Conservation (phyloP, 1,140 invertebrate genomes). For the Dinothrombium tinctorium region DNA sequence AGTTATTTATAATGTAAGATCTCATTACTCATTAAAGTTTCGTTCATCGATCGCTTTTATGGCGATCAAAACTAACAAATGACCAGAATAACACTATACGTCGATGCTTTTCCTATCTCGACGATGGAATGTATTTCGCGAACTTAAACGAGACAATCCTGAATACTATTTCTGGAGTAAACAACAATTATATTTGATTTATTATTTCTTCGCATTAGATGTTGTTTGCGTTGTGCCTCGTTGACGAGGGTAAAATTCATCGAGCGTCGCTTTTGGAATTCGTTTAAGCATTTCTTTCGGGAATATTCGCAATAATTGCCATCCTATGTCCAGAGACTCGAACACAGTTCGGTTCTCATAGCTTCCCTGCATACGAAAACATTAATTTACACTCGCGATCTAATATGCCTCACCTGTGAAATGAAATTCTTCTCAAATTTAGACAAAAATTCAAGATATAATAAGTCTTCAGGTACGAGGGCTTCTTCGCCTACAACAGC, state of each 20-base stretch:
- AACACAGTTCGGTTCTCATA: constrained; percentile 98
- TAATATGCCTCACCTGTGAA: constrained; percentile 42
- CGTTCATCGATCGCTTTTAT: no score
- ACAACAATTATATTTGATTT: no score
- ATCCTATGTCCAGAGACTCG: constrained; percentile 96
- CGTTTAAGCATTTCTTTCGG: constrained; percentile 99
- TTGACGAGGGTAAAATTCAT: constrained; percentile 86
- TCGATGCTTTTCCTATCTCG: no score
- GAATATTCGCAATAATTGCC: constrained; percentile 98
- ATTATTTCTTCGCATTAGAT: no score
- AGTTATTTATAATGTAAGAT: no score
- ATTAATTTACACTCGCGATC: not conserved
- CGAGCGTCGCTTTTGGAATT: constrained; percentile 79
- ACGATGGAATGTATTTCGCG: no score
- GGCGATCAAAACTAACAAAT: no score
- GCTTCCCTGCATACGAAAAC: constrained; percentile 33
- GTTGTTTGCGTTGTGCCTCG: no score
- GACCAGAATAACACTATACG: no score
- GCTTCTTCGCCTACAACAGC: constrained; percentile 95
- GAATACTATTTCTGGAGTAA: no score
- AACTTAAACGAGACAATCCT: no score
- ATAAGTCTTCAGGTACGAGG: constrained; percentile 78
- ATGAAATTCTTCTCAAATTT: constrained; percentile 99
- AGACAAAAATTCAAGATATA: constrained; percentile 91
- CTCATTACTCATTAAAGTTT: no score